Evolutionary conservation across 2,797 vertebrate species (phyloP).

Genomic region (Eulemur albifrons): DNA sequence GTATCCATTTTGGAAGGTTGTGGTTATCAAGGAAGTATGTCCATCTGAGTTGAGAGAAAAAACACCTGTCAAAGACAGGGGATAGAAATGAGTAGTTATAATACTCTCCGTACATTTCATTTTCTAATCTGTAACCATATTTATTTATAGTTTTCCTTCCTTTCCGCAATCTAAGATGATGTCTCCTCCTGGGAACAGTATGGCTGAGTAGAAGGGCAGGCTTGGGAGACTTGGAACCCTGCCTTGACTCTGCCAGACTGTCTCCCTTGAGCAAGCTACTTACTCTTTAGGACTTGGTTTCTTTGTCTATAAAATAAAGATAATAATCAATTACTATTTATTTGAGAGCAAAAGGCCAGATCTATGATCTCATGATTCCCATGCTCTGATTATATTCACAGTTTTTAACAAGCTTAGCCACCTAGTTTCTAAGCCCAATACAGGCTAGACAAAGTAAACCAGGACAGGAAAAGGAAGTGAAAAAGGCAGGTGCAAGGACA

Average conservation of each 20-base stretch:
- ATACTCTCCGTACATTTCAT: neutral
- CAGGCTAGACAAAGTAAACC: neutral
- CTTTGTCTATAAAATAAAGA: neutral
- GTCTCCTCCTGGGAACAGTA: neutral
- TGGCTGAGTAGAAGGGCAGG: neutral
- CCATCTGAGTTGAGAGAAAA: neutral
- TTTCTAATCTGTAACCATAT: neutral
- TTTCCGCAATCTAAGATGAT: neutral
- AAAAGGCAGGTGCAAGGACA: neutral
- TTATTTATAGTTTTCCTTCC: neutral
- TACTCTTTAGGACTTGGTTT: neutral
- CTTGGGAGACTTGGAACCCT: neutral
- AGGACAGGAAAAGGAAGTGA: neutral
- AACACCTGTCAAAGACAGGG: neutral
- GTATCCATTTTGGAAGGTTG: neutral
- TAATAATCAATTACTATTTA: neutral
- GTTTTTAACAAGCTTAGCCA: neutral
- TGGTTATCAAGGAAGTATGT: neutral
- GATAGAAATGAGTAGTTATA: neutral
- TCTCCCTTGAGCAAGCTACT: neutral
- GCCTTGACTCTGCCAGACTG: neutral
- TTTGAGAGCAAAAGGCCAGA: neutral
- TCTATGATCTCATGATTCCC: neutral
- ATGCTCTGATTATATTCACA: neutral
- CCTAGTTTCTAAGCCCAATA: neutral